A percentile compares a stretch with the other conserved stretches of the same genome.
These are phyloP conservation scores for Ameiurus melas DNA, from an alignment of 2,113 vertebrate species.

Conservation along the genomic window DNA sequence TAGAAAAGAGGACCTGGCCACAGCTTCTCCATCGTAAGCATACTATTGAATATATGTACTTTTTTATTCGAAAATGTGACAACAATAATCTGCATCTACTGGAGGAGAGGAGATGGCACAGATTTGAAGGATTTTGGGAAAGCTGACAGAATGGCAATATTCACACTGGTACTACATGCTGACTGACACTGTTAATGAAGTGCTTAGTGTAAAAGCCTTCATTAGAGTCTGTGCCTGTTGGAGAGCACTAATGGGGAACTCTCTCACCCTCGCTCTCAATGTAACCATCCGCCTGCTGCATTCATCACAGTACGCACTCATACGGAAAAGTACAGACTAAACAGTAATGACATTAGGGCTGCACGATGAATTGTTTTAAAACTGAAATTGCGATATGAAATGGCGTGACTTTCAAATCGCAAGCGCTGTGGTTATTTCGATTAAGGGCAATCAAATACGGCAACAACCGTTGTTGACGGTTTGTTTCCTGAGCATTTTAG, in stretches of 20 bases:
- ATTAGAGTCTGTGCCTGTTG: slow-evolving; percentile 14
- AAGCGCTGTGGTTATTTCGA: too few relatives aligned
- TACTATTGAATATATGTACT: background rate
- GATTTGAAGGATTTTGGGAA: background rate
- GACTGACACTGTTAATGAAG: slow-evolving; percentile 11
- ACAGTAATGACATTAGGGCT: background rate
- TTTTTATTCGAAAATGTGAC: background rate
- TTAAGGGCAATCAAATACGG: too few relatives aligned
- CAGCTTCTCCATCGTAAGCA: background rate
- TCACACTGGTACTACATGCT: background rate
- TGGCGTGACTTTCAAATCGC: too few relatives aligned
- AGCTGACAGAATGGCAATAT: background rate
- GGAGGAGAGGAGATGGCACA: background rate
- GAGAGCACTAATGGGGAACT: slow-evolving; percentile 18
- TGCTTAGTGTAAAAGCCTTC: background rate
- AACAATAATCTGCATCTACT: background rate
- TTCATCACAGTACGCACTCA: background rate
- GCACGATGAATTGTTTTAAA: too few relatives aligned
- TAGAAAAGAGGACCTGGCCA: background rate
- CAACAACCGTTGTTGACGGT: too few relatives aligned
- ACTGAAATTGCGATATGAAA: too few relatives aligned
- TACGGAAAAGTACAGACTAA: background rate
- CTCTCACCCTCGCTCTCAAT: background rate
- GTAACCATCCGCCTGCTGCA: slow-evolving; percentile 21
- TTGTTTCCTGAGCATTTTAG: too few relatives aligned